phyloP scores from a whole-genome alignment of 2,113 vertebrate genomes.

The Prolemur simus region DNA sequence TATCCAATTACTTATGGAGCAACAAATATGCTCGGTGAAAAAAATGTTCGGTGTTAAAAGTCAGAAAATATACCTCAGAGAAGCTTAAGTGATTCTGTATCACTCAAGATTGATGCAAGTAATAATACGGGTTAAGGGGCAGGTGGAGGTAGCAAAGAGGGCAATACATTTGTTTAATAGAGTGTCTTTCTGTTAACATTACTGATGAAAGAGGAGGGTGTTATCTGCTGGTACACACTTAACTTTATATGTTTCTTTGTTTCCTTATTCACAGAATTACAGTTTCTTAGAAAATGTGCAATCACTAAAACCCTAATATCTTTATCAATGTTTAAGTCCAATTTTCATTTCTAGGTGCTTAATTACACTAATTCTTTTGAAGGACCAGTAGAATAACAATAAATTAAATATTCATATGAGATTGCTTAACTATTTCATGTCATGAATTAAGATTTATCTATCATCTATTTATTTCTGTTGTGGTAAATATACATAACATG shows the following conservation, averaged over 20 bases:
- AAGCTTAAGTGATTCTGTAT: conserved; percentile 35
- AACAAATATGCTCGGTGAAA: neutral
- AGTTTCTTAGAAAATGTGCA: conserved; percentile 12
- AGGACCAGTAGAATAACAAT: neutral
- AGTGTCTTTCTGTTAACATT: neutral
- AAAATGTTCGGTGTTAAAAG: conserved; percentile 42
- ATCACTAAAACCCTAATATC: neutral
- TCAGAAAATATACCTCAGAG: neutral
- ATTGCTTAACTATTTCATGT: neutral
- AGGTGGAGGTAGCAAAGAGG: conserved; percentile 18
- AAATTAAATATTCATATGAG: neutral
- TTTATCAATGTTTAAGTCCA: neutral
- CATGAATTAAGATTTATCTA: neutral
- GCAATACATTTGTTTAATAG: conserved; percentile 46
- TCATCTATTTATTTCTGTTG: neutral
- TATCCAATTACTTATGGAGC: conserved; percentile 21
- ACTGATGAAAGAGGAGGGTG: conserved; percentile 38
- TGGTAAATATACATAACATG: neutral
- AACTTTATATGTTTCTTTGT: neutral
- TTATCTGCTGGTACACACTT: neutral
- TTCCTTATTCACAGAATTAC: conserved; percentile 14
- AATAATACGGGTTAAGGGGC: conserved; percentile 74
- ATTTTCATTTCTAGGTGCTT: neutral
- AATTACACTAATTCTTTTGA: neutral
- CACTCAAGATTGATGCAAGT: conserved; percentile 75